Evolutionary conservation across 2,797 vertebrate genomes (phyloP).

Genomic region (Meriones psammophilus): DNA sequence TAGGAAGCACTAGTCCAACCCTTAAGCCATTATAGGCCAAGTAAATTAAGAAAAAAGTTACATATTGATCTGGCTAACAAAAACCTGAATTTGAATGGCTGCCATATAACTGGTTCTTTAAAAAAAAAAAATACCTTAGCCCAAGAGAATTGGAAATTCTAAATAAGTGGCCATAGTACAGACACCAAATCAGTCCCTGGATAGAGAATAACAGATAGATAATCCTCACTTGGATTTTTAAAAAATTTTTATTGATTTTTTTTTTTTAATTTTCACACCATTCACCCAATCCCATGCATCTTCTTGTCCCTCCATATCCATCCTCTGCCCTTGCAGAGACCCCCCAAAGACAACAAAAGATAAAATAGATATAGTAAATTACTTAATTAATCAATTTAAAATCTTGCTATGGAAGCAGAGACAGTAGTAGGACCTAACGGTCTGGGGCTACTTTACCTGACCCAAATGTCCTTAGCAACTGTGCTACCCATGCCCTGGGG

Average conservation of each 20-base stretch:
- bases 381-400: too few species aligned
- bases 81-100: slow-evolving; percentile 42
- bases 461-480: background rate
- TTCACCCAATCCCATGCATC: background rate
- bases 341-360: background rate
- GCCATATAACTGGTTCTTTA: slow-evolving; percentile 25
- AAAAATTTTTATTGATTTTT: background rate
- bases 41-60: slow-evolving; percentile 40
- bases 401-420: background rate
- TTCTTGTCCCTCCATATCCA: background rate
- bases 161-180: slow-evolving; percentile 27
- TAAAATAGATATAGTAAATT: background rate
- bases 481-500: background rate
- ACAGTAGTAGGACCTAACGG: background rate
- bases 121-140: background rate
- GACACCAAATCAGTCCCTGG: slow-evolving; percentile 16
- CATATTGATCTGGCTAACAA: slow-evolving; percentile 36
- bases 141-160: slow-evolving; percentile 41
- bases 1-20: background rate
- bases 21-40: background rate
- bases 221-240: slow-evolving; percentile 26
- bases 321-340: background rate
- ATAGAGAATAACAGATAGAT: slow-evolving; percentile 16
- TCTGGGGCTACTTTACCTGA: background rate
- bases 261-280: background rate